Base-by-base conservation (phyloP, 2,113 vertebrate genomes). In the Charadrius vociferus region DNA sequence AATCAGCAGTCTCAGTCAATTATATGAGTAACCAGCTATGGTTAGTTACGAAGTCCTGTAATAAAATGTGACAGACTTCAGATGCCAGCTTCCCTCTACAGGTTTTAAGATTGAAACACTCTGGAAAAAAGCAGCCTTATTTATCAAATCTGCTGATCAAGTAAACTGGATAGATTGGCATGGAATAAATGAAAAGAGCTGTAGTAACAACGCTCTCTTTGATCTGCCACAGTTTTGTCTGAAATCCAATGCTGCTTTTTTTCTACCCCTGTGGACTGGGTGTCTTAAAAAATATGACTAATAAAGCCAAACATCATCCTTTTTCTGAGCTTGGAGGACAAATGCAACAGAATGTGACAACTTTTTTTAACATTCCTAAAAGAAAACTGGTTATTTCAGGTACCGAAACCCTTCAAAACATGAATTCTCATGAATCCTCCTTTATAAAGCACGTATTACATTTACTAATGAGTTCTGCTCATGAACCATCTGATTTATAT, bases 301-400 rank as follows among this genome's bases (percentile, higher is more conserved):
- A 68, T 22, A 91, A 92, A 83, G 59, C 50, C 68, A 79, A 98
- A 80, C 18, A 81, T 72, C 24, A 70, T 45, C 18, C 26, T 95
- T 83, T 77, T 79, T 71, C 47, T 75, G 47, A 93, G 66, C 59
- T 85, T 84, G 22, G 81, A 93, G 88, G 94, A 71, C 36, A 86
- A 94, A 93, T 30, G 77, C 29, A 92, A 37, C 58, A 89, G 39
- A 96, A 77, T 55, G 58, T 65, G 81, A 85, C 62, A 95, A 79
- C 29, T 66, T 88, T 70, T 70, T 66, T 82, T 66, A 81, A 67
- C 37, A 74, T 37, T 39, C 27, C 88, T 95, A 79, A 85, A 53
- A 89, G 65, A 85, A 74, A 97, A 90, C 11, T 16, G 22, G 17
- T 90, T 96, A 88, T 79, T 97, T 96, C 67, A 66, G 39, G 75